Evolutionary conservation across 2,888 invertebrate genomes (phyloP).

Genomic region (Agonopterix subpropinquella): DNA sequence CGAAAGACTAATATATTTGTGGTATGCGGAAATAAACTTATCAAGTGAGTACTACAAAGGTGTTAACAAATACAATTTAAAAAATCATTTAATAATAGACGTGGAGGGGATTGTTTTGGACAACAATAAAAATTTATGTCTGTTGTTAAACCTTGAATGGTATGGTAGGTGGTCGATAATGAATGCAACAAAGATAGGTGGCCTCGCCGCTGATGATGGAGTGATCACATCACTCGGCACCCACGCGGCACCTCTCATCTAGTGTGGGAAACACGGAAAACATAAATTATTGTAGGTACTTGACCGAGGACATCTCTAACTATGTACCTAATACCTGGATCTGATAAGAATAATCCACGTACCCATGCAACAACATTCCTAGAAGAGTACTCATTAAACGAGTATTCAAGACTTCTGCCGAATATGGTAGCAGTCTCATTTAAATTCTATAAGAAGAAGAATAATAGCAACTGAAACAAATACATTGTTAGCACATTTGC

Average conservation of each 20-base stretch:
- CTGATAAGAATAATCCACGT: no score
- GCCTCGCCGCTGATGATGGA: slow-evolving; percentile 15
- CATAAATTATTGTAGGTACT: slow-evolving; percentile 22
- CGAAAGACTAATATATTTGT: no score
- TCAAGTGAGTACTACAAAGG: no score
- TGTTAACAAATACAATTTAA: no score
- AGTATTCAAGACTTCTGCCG: no score
- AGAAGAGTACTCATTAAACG: no score
- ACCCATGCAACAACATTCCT: no score
- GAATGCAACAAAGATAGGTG: slow-evolving; percentile 6
- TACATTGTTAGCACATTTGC: slow-evolving; percentile 56
- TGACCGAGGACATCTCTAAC: slow-evolving; percentile 13
- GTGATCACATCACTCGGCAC: slow-evolving; percentile 21
- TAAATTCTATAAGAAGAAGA: background rate
- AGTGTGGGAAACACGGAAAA: slow-evolving; percentile 35
- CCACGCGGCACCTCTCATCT: slow-evolving; percentile 7
- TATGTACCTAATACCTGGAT: background rate
- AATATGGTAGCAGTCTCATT: no score
- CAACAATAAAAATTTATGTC: no score
- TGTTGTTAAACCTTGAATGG: slow-evolving; percentile 1
- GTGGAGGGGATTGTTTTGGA: no score
- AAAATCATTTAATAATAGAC: no score
- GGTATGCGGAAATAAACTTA: no score
- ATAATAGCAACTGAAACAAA: slow-evolving; percentile 8
- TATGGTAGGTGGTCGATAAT: slow-evolving; percentile 4